Evolutionary conservation across 2,113 vertebrate species (phyloP), one percentile per base, ranked within the genome.

Genomic region (Pituophis catenifer): DNA sequence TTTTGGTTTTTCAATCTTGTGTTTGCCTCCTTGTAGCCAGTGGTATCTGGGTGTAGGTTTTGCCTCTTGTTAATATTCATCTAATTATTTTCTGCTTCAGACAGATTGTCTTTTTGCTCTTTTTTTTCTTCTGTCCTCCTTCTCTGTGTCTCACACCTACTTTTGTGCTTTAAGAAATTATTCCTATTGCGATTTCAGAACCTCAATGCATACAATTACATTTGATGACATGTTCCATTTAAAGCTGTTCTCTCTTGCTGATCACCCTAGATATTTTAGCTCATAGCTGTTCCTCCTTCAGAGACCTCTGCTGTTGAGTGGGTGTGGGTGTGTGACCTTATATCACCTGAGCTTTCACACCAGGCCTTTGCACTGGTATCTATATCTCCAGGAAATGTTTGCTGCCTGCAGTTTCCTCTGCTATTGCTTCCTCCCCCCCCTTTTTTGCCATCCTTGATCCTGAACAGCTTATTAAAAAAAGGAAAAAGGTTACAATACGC

Each of bases 1-100:
- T 95, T 97, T 97, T 90, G 26, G 57, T 97, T 97, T 97, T 94
- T 94, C 92, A 94, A 95, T 96, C 96, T 95, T 92, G 94, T 95
- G 29, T 95, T 95, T 91, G 95, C 81, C 93, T 88, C 55, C 95
- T 81, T 86, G 93, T 91, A 93, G 65, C 81, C 89, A 92, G 13
- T 94, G 95, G 75, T 94, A 87, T 44, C 94, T 52, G 88, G 88
- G 90, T 90, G 75, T 88, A 91, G 81, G 91, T 91, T 81, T 95
- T 96, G 87, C 92, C 86, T 96, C 94, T 91, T 94, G 81, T 95
- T 91, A 96, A 95, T 59, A 86, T 96, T 94, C 88, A 92, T 21
- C 90, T 95, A 58, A 81, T 92, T 75, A 62, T 21, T 7, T 88
- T 94, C 86, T 94, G 88, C 53, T 91, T 91, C 94, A 92, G 85